Evolutionary conservation across 2,888 invertebrate genomes (phyloP).

Genomic region (Lepidonotus clava): DNA sequence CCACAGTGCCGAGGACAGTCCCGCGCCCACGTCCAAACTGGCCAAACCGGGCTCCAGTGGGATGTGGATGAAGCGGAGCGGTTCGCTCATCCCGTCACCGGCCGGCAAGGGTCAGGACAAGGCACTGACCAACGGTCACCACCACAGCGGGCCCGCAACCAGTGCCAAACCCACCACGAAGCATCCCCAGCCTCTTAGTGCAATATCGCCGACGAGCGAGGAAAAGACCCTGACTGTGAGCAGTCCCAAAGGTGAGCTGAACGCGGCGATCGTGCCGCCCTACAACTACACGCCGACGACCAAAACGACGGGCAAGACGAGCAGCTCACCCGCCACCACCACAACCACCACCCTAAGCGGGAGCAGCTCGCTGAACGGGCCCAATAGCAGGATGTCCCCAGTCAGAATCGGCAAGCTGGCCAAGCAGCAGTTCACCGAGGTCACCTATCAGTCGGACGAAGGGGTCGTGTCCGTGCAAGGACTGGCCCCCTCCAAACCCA

Average conservation of each 20-base stretch:
- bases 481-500: slow-evolving; percentile 9
- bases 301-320: neutral
- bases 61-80: slow-evolving; percentile 17
- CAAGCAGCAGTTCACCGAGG: neutral
- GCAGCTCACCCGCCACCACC: too few species aligned
- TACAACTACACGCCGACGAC: slow-evolving; percentile 81
- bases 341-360: too few species aligned
- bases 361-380: neutral
- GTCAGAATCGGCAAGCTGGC: neutral
- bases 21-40: neutral
- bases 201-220: slow-evolving; percentile 15
- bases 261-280: slow-evolving; percentile 81
- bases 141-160: neutral
- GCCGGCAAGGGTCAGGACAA: neutral
- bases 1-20: neutral
- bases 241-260: slow-evolving; percentile 58
- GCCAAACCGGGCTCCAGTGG: slow-evolving; percentile 1
- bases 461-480: slow-evolving; percentile 22
- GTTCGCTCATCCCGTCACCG: slow-evolving; percentile 23
- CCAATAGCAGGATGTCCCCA: neutral
- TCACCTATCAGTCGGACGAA: slow-evolving; percentile 19
- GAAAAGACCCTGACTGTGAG: slow-evolving; percentile 46
- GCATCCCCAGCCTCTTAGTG: neutral
- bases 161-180: neutral
- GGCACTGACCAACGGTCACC: slow-evolving; percentile 19